Conservation (phyloP, 1,140 invertebrate genomes). For the Heliconius hermathena region DNA sequence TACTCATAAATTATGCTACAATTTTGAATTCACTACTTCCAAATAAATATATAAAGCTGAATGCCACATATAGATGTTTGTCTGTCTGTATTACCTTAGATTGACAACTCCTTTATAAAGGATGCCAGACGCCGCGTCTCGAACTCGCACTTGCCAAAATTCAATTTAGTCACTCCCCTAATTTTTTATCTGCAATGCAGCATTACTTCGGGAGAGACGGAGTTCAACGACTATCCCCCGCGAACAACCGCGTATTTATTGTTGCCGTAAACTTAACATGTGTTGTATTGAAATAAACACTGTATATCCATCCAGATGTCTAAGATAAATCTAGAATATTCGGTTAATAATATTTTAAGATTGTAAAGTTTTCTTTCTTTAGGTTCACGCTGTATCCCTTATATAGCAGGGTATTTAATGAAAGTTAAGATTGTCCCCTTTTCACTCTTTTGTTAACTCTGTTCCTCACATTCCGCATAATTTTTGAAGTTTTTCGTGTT, state of each 20-base stretch:
- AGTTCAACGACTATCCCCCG: conserved; percentile 22
- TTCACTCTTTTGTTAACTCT: no score
- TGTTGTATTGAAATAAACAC: conserved; percentile 29
- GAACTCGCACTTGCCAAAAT: conserved; percentile 8
- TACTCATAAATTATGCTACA: no score
- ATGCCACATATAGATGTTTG: no score
- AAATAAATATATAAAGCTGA: no score
- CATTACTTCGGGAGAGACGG: background rate
- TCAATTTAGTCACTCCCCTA: background rate
- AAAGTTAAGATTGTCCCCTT: no score
- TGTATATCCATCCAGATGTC: conserved; percentile 17
- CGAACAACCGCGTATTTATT: background rate
- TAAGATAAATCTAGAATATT: conserved; percentile 11
- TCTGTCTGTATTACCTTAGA: background rate
- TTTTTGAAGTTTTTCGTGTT: no score
- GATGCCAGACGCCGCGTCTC: background rate
- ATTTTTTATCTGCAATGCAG: conserved; percentile 28
- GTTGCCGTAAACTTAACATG: conserved; percentile 15
- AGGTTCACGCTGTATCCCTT: no score
- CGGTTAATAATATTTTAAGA: conserved; percentile 11
- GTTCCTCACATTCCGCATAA: no score
- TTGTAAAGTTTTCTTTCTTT: background rate
- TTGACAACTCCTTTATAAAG: background rate
- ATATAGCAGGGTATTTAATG: no score
- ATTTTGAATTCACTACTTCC: no score